These are phyloP conservation scores for Lepas anatifera DNA, from an alignment of 2,888 invertebrate species.

Conservation along the genomic window DNA sequence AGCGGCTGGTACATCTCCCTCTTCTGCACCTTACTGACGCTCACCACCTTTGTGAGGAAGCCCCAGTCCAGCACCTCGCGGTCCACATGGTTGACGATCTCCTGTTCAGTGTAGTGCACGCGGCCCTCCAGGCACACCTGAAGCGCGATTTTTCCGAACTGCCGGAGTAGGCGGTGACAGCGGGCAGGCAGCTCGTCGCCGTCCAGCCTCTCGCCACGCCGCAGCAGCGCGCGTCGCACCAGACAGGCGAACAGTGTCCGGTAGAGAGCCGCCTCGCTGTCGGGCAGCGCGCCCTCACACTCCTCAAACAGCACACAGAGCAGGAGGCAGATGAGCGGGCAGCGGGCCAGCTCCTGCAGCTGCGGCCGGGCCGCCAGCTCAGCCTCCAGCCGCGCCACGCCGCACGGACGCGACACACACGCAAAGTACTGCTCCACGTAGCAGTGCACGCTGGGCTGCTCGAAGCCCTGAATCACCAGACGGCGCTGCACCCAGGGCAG, in stretches of 20 bases:
- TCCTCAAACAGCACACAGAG: constrained; percentile 42
- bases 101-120: constrained; percentile 40
- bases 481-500: constrained; percentile 38
- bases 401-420: constrained; percentile 25
- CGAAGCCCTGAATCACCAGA: constrained; percentile 39
- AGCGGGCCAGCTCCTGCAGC: constrained; percentile 36
- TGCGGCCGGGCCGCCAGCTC: constrained; percentile 15
- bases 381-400: constrained; percentile 21
- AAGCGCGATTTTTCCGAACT: constrained; percentile 41
- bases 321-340: constrained; percentile 43
- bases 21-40: constrained; percentile 26
- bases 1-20: constrained; percentile 34
- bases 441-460: constrained; percentile 40
- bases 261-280: constrained; percentile 35
- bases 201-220: constrained; percentile 28
- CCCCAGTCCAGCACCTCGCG: constrained; percentile 35
- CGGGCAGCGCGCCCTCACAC: constrained; percentile 34
- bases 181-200: constrained; percentile 28
- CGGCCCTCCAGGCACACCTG: constrained; percentile 40
- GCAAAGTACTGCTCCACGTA: constrained; percentile 39
- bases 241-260: constrained; percentile 38
- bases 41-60: constrained; percentile 36
- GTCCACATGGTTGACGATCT: constrained; percentile 38
- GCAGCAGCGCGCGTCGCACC: constrained; percentile 34
- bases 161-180: constrained; percentile 34